Base-by-base conservation (phyloP, 2,797 vertebrate genomes). In the Sternarchorhynchus goeldii region DNA sequence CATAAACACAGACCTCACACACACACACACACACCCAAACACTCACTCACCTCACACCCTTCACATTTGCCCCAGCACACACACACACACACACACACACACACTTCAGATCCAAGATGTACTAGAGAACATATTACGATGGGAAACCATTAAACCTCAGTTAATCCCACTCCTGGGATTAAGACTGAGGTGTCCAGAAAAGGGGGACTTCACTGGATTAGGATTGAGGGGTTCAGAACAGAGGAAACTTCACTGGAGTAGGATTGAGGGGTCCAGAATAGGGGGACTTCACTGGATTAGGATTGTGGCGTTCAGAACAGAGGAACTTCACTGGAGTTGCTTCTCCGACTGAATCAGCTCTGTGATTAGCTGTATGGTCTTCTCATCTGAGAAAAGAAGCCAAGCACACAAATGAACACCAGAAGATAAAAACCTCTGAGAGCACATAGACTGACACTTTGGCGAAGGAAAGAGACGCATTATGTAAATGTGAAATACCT, bases 261-360 rank as follows among this genome's bases (percentile, higher is more conserved):
- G 25, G 25, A n/a, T n/a, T n/a, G n/a, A 25, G 25, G 25, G 25
- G 25, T 25, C 25, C 25, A 25, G 25, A 25, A 25, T 25, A 25
- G 25, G 25, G 25, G 25, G 25, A 25, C 25, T 25, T 25, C 25
- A 25, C 25, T 25, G 45, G 45, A 50, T 50, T 50, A 50, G 45
- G 8, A 50, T 12, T 1, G 45, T 0, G 14, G 45, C 2, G 12
- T 50, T 12, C 8, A 1, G 10, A 50, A 50, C 45, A 25, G 25
- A 18, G 32, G 12, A 63, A 59, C 50, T 59, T 80, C 73, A 76
- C 12, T 67, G 79, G 16, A n/a, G 73, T 2, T 0, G 6, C 3
- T 92, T 91, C 87, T 99, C 97, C 0, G 91, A 94, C 89, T 93
- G 94, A 84, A 99, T 95, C 90, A 99, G 84, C 85, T 99, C 95